Percentiles rank a stretch among this genome's conserved stretches.
These are phyloP conservation scores for Caenorhabditis tropicalis DNA, from an alignment of 1,140 invertebrate species.

Conservation along the genomic window DNA sequence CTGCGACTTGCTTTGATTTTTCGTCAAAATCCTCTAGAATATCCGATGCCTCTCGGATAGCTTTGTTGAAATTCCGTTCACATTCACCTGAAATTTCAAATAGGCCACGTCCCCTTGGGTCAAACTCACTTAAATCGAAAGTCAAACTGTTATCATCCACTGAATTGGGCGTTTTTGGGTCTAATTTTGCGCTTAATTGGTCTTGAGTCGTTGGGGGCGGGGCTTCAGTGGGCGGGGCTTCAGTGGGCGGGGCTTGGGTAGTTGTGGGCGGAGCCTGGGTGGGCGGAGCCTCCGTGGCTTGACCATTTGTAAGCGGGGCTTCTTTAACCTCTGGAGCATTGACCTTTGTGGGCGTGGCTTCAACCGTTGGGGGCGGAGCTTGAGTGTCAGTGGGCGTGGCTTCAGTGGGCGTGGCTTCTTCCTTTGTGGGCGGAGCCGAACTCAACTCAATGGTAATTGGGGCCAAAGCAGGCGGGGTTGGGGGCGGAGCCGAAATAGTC, in stretches of 20 bases:
- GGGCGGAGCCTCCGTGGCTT: neutral
- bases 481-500: neutral
- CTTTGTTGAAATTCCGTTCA: slow-evolving; percentile 8
- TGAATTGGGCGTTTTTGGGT: neutral
- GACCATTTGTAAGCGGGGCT: neutral
- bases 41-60: slow-evolving; percentile 5
- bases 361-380: too few species aligned
- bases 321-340: neutral
- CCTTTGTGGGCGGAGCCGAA: neutral
- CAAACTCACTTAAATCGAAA: slow-evolving; percentile 27
- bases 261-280: neutral
- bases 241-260: neutral
- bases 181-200: neutral
- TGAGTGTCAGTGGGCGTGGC: neutral
- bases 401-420: neutral
- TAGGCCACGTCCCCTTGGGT: too few species aligned
- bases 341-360: neutral
- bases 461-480: neutral
- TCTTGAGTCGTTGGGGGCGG: neutral
- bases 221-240: neutral
- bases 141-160: slow-evolving; percentile 26
- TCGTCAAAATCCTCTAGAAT: slow-evolving; percentile 20
- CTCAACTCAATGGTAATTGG: neutral
- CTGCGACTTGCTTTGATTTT: neutral
- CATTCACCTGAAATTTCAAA: neutral